These are phyloP conservation scores for Odontomachus brunneus DNA, from an alignment of 1,140 invertebrate genomes.

Conservation along the genomic window DNA sequence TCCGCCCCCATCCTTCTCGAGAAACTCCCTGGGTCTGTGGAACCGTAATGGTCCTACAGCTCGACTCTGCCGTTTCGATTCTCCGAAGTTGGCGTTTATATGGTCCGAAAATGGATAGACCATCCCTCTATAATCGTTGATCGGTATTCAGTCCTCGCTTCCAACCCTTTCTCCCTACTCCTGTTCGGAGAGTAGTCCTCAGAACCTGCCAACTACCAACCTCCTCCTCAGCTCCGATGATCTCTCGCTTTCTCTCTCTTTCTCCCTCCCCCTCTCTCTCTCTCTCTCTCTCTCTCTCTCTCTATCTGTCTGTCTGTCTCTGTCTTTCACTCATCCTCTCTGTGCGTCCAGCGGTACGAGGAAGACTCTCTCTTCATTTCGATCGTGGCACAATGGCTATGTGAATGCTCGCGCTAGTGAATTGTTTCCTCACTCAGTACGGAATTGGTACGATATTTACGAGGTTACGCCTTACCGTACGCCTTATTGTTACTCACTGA, in stretches of 20 bases:
- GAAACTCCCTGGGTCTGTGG: slow-evolving; percentile 56
- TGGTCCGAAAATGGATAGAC: slow-evolving; percentile 62
- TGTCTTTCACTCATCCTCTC: not conserved
- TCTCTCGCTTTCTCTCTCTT: not conserved
- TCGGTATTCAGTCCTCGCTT: slow-evolving; percentile 55
- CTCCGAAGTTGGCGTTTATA: slow-evolving; percentile 57
- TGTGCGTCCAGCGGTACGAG: not conserved
- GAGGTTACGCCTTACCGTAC: not conserved
- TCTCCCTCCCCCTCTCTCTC: no score
- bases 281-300: not conserved
- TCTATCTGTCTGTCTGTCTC: no score
- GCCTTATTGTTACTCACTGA: no score
- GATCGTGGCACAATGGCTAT: slow-evolving; percentile 22
- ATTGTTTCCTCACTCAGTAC: slow-evolving; percentile 42
- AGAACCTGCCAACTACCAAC: slow-evolving; percentile 41
- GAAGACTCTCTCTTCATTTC: slow-evolving; percentile 39
- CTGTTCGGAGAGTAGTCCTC: slow-evolving; percentile 43
- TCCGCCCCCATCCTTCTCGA: slow-evolving; percentile 33
- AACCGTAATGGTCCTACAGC: slow-evolving; percentile 60
- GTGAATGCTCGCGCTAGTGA: slow-evolving; percentile 30
- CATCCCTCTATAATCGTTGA: slow-evolving; percentile 56
- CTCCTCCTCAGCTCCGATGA: slow-evolving; percentile 38
- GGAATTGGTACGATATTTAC: slow-evolving; percentile 48
- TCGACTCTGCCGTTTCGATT: slow-evolving; percentile 41
- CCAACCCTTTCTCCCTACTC: slow-evolving; percentile 36